phyloP scores from a whole-genome alignment of 2,113 vertebrate species.

The Hemichromis elongatus region DNA sequence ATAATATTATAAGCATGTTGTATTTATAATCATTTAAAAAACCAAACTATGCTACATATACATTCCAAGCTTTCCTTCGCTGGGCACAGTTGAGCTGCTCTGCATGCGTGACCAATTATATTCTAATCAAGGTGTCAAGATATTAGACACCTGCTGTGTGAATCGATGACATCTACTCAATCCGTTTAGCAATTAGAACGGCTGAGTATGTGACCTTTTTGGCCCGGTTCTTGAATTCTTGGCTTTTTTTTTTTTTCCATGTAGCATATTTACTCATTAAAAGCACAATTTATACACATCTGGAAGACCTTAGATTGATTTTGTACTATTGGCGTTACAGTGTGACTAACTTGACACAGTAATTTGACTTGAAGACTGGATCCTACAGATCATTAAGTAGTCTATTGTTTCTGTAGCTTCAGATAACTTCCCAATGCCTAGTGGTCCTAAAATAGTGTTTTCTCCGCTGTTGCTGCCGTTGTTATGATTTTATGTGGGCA shows the following conservation, averaged over 20 bases:
- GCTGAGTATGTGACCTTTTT: not conserved
- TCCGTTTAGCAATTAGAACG: not conserved
- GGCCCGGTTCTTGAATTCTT: not conserved
- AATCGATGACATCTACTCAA: not conserved
- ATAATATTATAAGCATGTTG: not conserved
- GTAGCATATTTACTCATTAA: not conserved
- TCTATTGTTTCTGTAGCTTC: not conserved
- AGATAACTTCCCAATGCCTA: not conserved
- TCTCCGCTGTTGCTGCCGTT: not conserved
- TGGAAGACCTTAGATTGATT: not conserved
- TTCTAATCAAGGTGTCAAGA: slow-evolving; percentile 5
- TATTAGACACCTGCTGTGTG: slow-evolving; percentile 5
- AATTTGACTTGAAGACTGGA: not conserved
- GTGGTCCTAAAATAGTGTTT: not conserved
- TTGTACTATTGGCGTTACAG: not conserved
- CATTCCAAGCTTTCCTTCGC: not conserved
- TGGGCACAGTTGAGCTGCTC: not conserved
- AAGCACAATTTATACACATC: not conserved
- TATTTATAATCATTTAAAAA: not conserved
- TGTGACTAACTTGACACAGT: not conserved
- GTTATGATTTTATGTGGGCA: not conserved
- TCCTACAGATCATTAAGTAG: too few species aligned
- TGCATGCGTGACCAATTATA: not conserved
- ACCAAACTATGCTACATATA: not conserved
- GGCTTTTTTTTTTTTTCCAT: not conserved